Percentiles rank a stretch among this genome's conserved stretches.
These are phyloP conservation scores for Solea senegalensis DNA, from an alignment of 2,113 vertebrate genomes.

Conservation along the genomic window DNA sequence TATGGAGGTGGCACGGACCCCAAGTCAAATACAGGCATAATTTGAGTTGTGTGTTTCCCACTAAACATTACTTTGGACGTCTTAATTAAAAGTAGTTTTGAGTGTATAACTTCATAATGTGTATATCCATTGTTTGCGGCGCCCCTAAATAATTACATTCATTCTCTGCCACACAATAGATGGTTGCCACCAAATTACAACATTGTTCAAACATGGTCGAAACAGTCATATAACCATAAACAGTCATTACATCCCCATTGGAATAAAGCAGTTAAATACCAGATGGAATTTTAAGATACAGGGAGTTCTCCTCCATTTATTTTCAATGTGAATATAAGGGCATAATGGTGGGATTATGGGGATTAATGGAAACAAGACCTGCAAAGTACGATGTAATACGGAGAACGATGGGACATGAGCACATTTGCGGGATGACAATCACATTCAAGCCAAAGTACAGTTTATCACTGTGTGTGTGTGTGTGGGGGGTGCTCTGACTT, in stretches of 20 bases:
- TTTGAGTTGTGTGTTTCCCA: not conserved
- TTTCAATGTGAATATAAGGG: conserved; percentile 25
- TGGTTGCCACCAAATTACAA: conserved; percentile 9
- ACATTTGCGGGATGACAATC: conserved; percentile 6
- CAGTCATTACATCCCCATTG: conserved; percentile 11
- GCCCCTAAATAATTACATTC: conserved; percentile 5
- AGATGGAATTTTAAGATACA: conserved; percentile 42
- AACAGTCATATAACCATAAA: not conserved
- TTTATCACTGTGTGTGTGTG: conserved; percentile 29
- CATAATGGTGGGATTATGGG: not conserved
- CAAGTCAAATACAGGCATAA: not conserved
- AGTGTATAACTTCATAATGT: not conserved
- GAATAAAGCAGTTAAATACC: conserved; percentile 24
- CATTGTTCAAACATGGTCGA: conserved; percentile 9
- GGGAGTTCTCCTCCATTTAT: conserved; percentile 30
- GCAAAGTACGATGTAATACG: conserved; percentile 6
- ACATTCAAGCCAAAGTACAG: not conserved
- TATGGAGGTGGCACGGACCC: not conserved
- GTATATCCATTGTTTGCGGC: not conserved
- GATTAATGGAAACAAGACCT: conserved; percentile 15
- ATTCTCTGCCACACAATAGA: not conserved
- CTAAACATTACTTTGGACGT: conserved; percentile 3
- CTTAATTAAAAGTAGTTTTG: not conserved
- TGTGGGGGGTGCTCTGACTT: conserved; percentile 14
- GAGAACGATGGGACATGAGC: conserved; percentile 2